A percentile compares a stretch with the other conserved stretches of the same genome.
Conservation (phyloP, 2,888 invertebrate species). For the Steinernema scapterisci region DNA sequence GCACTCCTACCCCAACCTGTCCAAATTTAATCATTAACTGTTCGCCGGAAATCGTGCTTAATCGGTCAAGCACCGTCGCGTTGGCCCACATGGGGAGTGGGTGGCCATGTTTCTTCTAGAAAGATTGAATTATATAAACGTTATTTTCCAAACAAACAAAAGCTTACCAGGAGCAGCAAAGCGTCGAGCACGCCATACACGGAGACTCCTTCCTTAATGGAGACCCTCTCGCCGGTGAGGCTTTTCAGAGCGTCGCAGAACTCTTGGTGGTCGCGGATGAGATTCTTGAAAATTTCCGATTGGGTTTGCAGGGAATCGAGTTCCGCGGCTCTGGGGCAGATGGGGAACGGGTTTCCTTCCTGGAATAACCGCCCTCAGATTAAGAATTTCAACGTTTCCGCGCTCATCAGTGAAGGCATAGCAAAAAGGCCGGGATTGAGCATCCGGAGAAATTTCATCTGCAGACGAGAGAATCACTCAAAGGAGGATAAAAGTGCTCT, state of each 20-base stretch:
- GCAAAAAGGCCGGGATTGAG: too few species aligned
- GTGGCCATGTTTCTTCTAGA: conserved; percentile 10
- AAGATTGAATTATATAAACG: too few species aligned
- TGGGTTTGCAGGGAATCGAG: background rate
- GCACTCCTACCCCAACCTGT: background rate
- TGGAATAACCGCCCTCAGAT: background rate
- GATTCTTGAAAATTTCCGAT: background rate
- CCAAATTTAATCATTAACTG: conserved; percentile 21
- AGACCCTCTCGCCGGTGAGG: conserved; percentile 3
- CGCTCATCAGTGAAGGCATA: too few species aligned
- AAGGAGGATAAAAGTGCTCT: too few species aligned
- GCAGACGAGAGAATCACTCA: too few species aligned
- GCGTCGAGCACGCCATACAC: conserved; percentile 6
- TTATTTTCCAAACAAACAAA: too few species aligned
- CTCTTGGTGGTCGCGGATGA: background rate
- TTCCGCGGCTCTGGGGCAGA: conserved; percentile 1
- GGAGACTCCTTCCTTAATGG: background rate
- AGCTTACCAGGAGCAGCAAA: conserved; percentile 3
- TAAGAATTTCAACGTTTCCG: background rate
- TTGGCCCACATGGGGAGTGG: background rate
- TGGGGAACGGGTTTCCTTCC: conserved; percentile 23
- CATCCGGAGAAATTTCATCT: too few species aligned
- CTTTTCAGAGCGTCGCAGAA: background rate
- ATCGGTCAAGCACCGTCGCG: background rate
- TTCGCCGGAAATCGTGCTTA: background rate